phyloP scores from a whole-genome alignment of 2,797 vertebrate genomes.

The Gymnocypris eckloni region DNA sequence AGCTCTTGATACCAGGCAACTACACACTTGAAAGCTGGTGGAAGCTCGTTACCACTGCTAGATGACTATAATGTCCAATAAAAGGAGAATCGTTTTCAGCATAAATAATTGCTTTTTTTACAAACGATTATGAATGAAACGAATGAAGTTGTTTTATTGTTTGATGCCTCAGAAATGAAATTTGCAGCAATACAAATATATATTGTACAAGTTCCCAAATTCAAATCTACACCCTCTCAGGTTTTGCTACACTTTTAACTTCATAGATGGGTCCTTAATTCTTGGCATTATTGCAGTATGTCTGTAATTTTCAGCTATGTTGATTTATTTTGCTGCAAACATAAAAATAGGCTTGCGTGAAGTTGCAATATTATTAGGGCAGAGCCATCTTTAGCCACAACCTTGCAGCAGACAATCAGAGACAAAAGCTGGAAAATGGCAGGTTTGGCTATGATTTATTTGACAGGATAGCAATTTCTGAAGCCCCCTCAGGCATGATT shows the following conservation, averaged over 20 bases:
- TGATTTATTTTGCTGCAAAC: slow-evolving; percentile 48
- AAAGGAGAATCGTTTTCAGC: not conserved
- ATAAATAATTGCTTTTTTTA: not conserved
- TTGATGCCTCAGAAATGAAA: not conserved
- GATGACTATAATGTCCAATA: no score
- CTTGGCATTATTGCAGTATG: not conserved
- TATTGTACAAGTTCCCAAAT: not conserved
- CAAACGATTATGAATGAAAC: not conserved
- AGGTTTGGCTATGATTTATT: slow-evolving; percentile 66
- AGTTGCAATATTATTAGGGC: slow-evolving; percentile 60
- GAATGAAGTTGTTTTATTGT: not conserved
- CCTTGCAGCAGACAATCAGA: slow-evolving; percentile 64
- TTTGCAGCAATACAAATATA: not conserved
- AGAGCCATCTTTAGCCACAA: slow-evolving; percentile 59
- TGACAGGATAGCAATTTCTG: slow-evolving; percentile 68
- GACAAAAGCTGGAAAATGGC: slow-evolving; percentile 65
- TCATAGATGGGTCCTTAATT: not conserved
- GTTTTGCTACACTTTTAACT: not conserved
- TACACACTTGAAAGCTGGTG: not conserved
- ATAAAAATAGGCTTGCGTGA: slow-evolving; percentile 42
- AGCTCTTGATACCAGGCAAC: not conserved
- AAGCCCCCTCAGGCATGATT: slow-evolving; percentile 68
- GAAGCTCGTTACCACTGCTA: not conserved
- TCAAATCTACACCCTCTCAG: not conserved
- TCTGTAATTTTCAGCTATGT: slow-evolving; percentile 38